Evolutionary conservation across 2,888 invertebrate species (phyloP).

Genomic region (Apodemia zela): DNA sequence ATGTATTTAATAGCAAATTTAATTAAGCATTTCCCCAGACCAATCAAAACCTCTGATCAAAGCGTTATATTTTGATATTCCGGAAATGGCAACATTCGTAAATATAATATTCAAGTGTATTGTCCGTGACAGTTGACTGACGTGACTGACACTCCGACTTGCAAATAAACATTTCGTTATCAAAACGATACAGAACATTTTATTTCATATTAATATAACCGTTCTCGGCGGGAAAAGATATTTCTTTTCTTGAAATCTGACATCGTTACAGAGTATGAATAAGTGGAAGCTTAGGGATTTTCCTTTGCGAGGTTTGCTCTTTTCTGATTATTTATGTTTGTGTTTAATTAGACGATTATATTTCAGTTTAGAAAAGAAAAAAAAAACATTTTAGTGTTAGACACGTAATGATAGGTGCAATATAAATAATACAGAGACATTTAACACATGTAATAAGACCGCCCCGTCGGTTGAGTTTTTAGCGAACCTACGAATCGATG

Average conservation of each 20-base stretch:
- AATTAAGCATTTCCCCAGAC: constrained; percentile 19
- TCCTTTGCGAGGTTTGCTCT: not conserved
- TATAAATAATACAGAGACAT: too few relatives aligned
- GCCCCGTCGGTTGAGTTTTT: too few relatives aligned
- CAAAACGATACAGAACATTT: constrained; percentile 22
- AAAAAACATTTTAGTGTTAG: not conserved
- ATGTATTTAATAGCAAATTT: too few relatives aligned
- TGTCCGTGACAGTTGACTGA: constrained; percentile 25
- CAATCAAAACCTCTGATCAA: constrained; percentile 30
- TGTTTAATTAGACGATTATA: not conserved
- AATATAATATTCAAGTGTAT: constrained; percentile 28
- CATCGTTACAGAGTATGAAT: constrained; percentile 5
- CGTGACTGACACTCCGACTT: constrained; percentile 17
- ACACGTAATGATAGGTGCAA: too few relatives aligned
- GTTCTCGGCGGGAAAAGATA: not conserved
- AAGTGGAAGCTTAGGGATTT: constrained; percentile 3
- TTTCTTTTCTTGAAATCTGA: constrained; percentile 11
- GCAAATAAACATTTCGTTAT: constrained; percentile 24
- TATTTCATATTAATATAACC: constrained; percentile 10
- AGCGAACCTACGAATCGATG: too few relatives aligned
- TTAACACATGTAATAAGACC: too few relatives aligned
- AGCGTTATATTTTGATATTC: constrained; percentile 29
- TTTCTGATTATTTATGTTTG: not conserved
- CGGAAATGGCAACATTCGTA: constrained; percentile 12
- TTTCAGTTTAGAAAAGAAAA: not conserved